Percentiles rank a stretch among this genome's conserved stretches.
phyloP scores from a whole-genome alignment of 2,113 vertebrate species.

The Ctenodactylus gundi region DNA sequence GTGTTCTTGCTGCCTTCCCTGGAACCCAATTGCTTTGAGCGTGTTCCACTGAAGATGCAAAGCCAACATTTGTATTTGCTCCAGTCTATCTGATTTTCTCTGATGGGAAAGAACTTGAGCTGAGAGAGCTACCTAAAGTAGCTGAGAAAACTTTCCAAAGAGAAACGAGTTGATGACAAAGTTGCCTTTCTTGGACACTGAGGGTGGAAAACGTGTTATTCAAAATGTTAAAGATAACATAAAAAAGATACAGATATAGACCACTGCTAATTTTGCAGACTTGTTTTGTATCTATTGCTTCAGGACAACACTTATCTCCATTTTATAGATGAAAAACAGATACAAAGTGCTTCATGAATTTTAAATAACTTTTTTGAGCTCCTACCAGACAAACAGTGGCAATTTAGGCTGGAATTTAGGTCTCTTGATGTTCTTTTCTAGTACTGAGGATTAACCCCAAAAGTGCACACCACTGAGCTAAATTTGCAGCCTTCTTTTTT shows the following conservation, averaged over 20 bases:
- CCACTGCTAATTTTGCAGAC: neutral
- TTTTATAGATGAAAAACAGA: constrained; percentile 5
- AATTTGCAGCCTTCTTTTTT: no score
- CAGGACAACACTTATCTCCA: neutral
- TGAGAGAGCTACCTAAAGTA: neutral
- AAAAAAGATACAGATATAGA: neutral
- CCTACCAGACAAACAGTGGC: neutral
- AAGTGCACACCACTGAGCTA: no score
- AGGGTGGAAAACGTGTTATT: neutral
- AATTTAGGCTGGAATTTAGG: neutral
- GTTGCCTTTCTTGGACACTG: neutral
- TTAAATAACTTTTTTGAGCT: neutral
- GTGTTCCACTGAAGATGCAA: neutral
- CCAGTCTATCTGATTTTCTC: neutral
- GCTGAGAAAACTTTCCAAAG: neutral
- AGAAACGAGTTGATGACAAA: constrained; percentile 8
- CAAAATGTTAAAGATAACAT: neutral
- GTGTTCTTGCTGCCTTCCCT: neutral
- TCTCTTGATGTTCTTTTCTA: neutral
- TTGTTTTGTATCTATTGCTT: neutral
- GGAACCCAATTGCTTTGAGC: neutral
- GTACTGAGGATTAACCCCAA: no score
- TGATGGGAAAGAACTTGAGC: neutral
- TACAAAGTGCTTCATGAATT: neutral
- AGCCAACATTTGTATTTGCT: neutral